Evolutionary conservation across 2,888 invertebrate genomes (phyloP), one percentile per base, ranked within the genome.

Genomic region (Thera obeliscata): DNA sequence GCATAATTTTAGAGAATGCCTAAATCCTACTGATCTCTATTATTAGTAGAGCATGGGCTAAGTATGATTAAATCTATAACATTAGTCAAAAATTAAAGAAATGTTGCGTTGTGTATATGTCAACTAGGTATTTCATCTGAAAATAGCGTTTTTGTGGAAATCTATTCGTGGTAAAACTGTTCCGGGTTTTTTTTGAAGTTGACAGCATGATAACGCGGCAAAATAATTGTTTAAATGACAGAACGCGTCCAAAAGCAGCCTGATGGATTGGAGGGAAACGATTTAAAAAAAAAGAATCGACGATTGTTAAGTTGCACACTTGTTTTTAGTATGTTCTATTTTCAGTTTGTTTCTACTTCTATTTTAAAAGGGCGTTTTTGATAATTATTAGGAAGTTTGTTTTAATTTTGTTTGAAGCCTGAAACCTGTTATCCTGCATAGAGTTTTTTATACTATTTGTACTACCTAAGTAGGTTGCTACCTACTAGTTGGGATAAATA

Each of bases 181-280:
- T 79, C 70, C 73, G 66, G 70, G 41, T 54, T 68, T 66, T 67
- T 66, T 67, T 67, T 56, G 56, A 54, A 55, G 67, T 74, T 86
- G 91, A 90, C 93, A 90, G 86, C 77, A 87, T 91, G 93, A 93
- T 89, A 88, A 79, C 83, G 81, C 75, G 70, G 61, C 78, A 76
- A 81, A 80, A 78, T 91, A 93, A 93, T 93, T 93, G 93, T 80
- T 84, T 85, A 87, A 93, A 93, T 80, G 93, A 92, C 87, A 89
- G 90, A 86, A 81, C 80, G 79, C 78, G 75, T 76, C 85, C 87
- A 81, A 86, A 88, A 83, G 76, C 77, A 73, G 74, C 55, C 78
- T 88, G 88, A 90, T 85, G 80, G 86, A 91, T 91, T 78, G 77
- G 74, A 75, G 84, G 80, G 85, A 85, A 86, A 81, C 67, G 60